Conservation (phyloP, 2,888 invertebrate species). For the Melikaiella ostensackeni region DNA sequence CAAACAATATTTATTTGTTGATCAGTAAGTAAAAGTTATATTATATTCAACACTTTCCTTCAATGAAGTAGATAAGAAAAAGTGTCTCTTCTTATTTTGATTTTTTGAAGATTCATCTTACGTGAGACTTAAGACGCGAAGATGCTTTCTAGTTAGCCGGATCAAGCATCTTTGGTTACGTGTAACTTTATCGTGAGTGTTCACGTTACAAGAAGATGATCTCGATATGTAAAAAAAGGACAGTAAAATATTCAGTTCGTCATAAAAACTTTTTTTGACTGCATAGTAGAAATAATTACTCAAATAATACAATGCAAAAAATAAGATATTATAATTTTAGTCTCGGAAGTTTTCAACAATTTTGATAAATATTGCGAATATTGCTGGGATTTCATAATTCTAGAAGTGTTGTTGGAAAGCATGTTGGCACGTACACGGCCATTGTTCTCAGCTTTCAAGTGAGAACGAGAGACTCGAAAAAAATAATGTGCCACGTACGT, state of each 20-base stretch:
- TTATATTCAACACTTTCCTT: too few species aligned
- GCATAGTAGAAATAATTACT: too few species aligned
- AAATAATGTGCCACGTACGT: conserved; percentile 41
- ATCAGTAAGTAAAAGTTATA: too few species aligned
- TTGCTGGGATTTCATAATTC: neutral
- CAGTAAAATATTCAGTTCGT: neutral
- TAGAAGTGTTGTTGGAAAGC: neutral
- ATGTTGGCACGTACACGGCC: conserved; percentile 36
- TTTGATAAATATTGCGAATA: neutral
- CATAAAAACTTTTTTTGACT: neutral
- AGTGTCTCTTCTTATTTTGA: too few species aligned
- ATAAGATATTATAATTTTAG: too few species aligned
- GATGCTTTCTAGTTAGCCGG: neutral
- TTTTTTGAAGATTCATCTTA: neutral
- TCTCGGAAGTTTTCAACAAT: too few species aligned
- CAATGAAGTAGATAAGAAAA: too few species aligned
- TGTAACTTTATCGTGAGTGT: neutral
- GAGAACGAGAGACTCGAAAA: conserved; percentile 35
- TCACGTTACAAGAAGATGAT: conserved; percentile 1
- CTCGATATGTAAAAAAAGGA: neutral
- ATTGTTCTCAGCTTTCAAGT: conserved; percentile 34
- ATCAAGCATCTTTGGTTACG: neutral
- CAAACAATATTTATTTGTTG: too few species aligned
- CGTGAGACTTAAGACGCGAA: neutral
- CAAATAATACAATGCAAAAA: too few species aligned